phyloP scores from a whole-genome alignment of 37 sponge, comb jelly and placozoan species.

The Halichondria panicea region DNA sequence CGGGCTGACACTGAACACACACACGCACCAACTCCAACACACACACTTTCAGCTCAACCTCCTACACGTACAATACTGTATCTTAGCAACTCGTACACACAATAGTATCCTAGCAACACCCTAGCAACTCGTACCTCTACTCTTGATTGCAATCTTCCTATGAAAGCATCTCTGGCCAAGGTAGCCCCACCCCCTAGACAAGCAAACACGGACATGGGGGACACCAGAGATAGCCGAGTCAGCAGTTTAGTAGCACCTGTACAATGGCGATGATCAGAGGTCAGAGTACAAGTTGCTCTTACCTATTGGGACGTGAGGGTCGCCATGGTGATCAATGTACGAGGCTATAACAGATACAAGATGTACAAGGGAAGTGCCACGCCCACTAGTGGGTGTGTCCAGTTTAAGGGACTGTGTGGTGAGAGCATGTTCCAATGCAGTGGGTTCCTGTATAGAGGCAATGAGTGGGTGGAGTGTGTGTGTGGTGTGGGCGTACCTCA shows the following conservation, averaged over 20 bases:
- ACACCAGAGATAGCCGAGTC: constrained; percentile 48
- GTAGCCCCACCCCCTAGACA: constrained; percentile 68
- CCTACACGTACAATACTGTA: constrained; percentile 33
- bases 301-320: constrained; percentile 53
- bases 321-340: constrained; percentile 69
- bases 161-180: constrained; percentile 58
- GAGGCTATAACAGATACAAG: constrained; percentile 61
- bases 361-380: constrained; percentile 31
- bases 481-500: constrained; percentile 3
- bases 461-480: not conserved
- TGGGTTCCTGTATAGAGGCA: constrained; percentile 4
- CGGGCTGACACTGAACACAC: constrained; percentile 67
- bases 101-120: too few species aligned
- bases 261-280: not conserved
- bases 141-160: constrained; percentile 48
- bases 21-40: constrained; percentile 58
- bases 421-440: constrained; percentile 59
- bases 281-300: not conserved
- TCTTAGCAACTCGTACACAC: not conserved
- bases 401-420: constrained; percentile 32
- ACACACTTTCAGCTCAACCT: constrained; percentile 57
- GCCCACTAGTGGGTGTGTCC: not conserved
- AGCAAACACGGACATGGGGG: constrained; percentile 80
- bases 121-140: constrained; percentile 37
- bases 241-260: constrained; percentile 38